A percentile compares a stretch with the other conserved stretches of the same genome.
Conservation (phyloP, 2,113 vertebrate genomes). For the Glaucomys volans region DNA sequence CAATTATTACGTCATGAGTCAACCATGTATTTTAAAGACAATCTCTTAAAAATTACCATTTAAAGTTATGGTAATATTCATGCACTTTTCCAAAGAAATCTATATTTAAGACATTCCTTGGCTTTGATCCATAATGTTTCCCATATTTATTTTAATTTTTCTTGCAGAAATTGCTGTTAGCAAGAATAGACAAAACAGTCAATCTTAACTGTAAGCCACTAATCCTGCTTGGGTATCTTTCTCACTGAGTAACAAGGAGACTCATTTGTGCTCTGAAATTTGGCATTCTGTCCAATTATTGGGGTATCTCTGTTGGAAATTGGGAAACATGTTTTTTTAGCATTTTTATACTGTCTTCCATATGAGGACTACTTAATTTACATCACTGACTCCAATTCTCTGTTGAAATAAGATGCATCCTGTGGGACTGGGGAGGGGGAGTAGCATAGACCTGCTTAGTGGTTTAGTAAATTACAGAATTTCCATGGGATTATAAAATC, state of each 20-base stretch:
- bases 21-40: slow-evolving; percentile 37
- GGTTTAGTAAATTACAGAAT: slow-evolving; percentile 59
- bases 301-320: slow-evolving; percentile 23
- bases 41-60: slow-evolving; percentile 34
- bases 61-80: slow-evolving; percentile 16
- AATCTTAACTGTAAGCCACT: not conserved
- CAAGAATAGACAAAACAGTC: not conserved
- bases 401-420: slow-evolving; percentile 18
- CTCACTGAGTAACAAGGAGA: not conserved
- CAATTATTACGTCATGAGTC: not conserved
- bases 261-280: slow-evolving; percentile 10
- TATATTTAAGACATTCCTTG: slow-evolving; percentile 62
- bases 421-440: not conserved
- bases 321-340: not conserved
- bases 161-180: slow-evolving; percentile 25
- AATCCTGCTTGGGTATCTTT: not conserved
- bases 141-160: slow-evolving; percentile 13
- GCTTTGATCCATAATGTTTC: slow-evolving; percentile 42
- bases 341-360: not conserved
- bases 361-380: slow-evolving; percentile 34
- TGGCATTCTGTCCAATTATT: not conserved
- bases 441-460: not conserved
- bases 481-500: slow-evolving; percentile 55
- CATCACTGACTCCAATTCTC: slow-evolving; percentile 4
- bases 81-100: slow-evolving; percentile 50